Conservation (phyloP, 2,888 invertebrate species). For the Ormyrus nitidulus region DNA sequence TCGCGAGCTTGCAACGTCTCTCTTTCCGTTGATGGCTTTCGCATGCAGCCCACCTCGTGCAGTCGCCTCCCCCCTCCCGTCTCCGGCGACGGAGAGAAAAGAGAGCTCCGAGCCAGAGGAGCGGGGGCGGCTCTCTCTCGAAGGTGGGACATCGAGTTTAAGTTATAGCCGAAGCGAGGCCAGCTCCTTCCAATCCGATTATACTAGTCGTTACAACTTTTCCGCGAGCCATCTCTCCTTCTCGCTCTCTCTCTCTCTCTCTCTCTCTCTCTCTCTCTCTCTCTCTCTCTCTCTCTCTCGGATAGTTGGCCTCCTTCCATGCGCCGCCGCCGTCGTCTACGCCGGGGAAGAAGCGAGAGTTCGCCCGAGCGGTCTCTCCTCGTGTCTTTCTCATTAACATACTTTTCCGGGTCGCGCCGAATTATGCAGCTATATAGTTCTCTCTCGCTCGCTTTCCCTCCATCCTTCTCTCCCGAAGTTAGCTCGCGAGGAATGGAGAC, state of each 20-base stretch:
- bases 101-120: background rate
- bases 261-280: slow-evolving; percentile 15
- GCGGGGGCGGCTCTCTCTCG: slow-evolving; percentile 1
- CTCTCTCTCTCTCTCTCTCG: no score
- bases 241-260: slow-evolving; percentile 19
- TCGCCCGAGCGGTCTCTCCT: slow-evolving; percentile 23
- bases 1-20: no score
- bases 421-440: slow-evolving; percentile 50
- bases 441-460: background rate
- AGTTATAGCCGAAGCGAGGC: slow-evolving; percentile 35
- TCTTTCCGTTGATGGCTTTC: no score
- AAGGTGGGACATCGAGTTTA: slow-evolving; percentile 45
- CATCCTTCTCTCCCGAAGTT: background rate
- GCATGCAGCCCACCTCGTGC: no score
- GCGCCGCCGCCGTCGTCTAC: slow-evolving; percentile 15
- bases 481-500: background rate
- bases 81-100: no score
- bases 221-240: slow-evolving; percentile 26
- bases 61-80: no score
- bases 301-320: slow-evolving; percentile 49
- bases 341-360: background rate
- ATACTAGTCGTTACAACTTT: slow-evolving; percentile 60
- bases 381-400: slow-evolving; percentile 63
- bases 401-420: slow-evolving; percentile 55
- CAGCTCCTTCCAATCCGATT: slow-evolving; percentile 60